Evolutionary conservation across 1,140 invertebrate species (phyloP).

Genomic region (Berghia stephanieae): DNA sequence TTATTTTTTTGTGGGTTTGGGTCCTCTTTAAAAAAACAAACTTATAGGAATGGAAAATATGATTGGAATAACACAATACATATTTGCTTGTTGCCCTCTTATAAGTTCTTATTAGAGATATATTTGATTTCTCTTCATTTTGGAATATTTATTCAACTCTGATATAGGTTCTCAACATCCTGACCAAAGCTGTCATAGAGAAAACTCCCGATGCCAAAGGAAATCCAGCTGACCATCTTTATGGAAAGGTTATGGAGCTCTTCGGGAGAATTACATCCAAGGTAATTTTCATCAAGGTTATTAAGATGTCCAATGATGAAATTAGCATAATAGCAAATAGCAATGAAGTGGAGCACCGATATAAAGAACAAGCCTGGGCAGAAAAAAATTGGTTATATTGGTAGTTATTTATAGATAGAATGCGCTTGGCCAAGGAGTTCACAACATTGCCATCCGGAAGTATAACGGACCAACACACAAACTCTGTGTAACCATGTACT

Average conservation of each 20-base stretch:
- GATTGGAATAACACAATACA: background rate
- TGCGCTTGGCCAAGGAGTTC: no score
- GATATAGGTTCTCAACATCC: constrained; percentile 76
- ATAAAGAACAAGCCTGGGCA: no score
- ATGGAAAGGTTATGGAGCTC: constrained; percentile 76
- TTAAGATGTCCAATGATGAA: background rate
- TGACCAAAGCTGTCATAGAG: constrained; percentile 78
- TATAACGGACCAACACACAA: no score
- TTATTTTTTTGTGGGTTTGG: background rate
- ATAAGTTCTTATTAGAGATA: background rate
- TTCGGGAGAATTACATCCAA: constrained; percentile 81
- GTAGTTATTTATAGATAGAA: no score
- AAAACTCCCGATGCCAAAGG: constrained; percentile 73
- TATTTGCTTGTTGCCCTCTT: background rate
- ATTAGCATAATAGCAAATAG: background rate
- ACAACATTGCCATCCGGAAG: no score
- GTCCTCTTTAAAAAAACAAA: background rate
- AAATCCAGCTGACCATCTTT: constrained; percentile 67
- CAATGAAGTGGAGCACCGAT: background rate
- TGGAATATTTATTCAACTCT: background rate
- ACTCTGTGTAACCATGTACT: no score
- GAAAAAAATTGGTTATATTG: no score
- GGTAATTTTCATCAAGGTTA: constrained; percentile 38
- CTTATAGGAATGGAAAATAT: no score
- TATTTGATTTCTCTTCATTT: background rate